Base-by-base conservation (phyloP, 2,797 vertebrate genomes). In the Coccyzus lansbergi region DNA sequence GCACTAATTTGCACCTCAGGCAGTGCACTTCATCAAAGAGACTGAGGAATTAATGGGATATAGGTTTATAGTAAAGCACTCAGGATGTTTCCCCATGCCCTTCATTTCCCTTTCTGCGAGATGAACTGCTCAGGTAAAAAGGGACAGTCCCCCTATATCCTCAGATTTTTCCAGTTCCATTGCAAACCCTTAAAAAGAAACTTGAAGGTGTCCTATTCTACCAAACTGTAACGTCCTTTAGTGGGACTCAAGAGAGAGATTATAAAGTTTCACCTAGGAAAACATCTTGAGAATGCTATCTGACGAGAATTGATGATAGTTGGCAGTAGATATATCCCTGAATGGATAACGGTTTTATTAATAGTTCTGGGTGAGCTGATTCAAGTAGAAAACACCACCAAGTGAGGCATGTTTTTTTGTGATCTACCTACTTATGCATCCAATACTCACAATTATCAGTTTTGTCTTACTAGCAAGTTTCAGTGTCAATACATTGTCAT, bases 1-100 rank as follows among this genome's bases (percentile, higher is more conserved):
- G 74, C 70, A 91, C 77, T 96, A 90, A 92, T 92, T 86, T 94
- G 72, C 56, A 93, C 89, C 69, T 90, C 48, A 76, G 70, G 67
- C 82, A 93, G 76, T 17, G 26, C 17, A 63, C 49, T 83, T 92
- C 62, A 83, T 83, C 87, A 84, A 79, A 92, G 51, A 81, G 63
- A 59, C 55, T 38, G 68, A 67, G 48, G 56, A 93, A 88, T 79
- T 93, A 92, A 91, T 58, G 67, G 70, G 19, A 24, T 75, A 56
- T 3, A 55, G 58, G 59, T 81, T 83, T 82, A 46, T 38, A 93
- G 81, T 59, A 79, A 76, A 83, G 55, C 29, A 76, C 31, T 13
- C 25, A 15, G 53, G 18, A 83, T 79, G 55, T 83, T 93, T 85
- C 75, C 60, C 65, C 10, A 26, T 78, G 60, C 55, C 84, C 80